A percentile compares a stretch with the other conserved stretches of the same genome.
These are phyloP conservation scores for Papilio polyxenes DNA, from an alignment of 1,140 invertebrate genomes.

Conservation along the genomic window DNA sequence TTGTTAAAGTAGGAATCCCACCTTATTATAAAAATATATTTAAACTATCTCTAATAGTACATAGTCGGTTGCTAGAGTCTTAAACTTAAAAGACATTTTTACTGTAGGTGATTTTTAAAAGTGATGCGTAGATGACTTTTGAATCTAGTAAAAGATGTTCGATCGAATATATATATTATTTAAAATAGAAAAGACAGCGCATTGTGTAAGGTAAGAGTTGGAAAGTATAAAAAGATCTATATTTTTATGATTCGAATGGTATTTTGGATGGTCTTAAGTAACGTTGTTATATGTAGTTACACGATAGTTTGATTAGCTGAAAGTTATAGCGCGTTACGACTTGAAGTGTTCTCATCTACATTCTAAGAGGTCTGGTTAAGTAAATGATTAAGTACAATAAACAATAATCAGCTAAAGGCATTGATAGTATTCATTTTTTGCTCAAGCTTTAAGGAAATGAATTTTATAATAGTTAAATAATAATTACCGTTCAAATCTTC, in stretches of 20 bases:
- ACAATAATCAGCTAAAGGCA: not conserved
- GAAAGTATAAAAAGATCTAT: not conserved
- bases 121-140: not conserved
- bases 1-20: conserved; percentile 12
- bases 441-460: conserved; percentile 17
- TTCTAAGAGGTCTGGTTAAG: not conserved
- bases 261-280: conserved; percentile 16
- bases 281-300: not conserved
- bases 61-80: conserved; percentile 31
- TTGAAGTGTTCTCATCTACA: not conserved
- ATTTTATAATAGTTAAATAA: not conserved
- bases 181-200: not conserved
- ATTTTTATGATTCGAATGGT: conserved; percentile 11
- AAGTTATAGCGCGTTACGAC: not conserved
- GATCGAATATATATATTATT: not conserved
- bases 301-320: conserved; percentile 1
- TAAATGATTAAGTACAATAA: conserved; percentile 1
- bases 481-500: not conserved
- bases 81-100: conserved; percentile 28
- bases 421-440: not conserved
- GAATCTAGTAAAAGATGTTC: not conserved
- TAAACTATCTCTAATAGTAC: conserved; percentile 10
- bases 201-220: not conserved
- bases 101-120: conserved; percentile 15
- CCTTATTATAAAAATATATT: conserved; percentile 21